A percentile compares a stretch with the other conserved stretches of the same genome.
These are phyloP conservation scores for Microtus ochrogaster DNA, from an alignment of 2,113 vertebrate species.

Conservation along the genomic window DNA sequence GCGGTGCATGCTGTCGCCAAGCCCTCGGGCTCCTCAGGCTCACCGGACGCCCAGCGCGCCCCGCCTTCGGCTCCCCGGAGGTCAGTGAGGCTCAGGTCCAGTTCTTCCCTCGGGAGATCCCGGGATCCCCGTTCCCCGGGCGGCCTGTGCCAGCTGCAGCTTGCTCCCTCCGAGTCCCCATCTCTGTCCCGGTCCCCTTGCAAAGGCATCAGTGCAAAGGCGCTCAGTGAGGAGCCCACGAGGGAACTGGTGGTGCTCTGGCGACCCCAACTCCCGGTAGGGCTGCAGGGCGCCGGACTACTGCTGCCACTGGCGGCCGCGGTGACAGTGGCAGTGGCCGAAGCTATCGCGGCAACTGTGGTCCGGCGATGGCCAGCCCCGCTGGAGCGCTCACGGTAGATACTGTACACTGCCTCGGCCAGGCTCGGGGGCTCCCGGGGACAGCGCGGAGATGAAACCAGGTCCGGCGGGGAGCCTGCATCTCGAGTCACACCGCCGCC, in stretches of 20 bases:
- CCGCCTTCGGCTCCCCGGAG: conserved; percentile 77
- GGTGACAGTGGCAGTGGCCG: conserved; percentile 17
- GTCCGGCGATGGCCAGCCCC: conserved; percentile 21
- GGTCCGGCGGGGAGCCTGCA: conserved; percentile 84
- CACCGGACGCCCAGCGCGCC: conserved; percentile 67
- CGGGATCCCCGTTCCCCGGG: conserved; percentile 78
- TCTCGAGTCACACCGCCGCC: conserved; percentile 33
- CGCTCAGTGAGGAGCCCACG: conserved; percentile 92
- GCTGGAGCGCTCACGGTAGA: conserved; percentile 89
- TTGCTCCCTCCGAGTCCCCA: conserved; percentile 28
- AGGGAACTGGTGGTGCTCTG: conserved; percentile 91
- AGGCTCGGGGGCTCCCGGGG: conserved; percentile 86
- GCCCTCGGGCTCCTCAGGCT: not conserved
- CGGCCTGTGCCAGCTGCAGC: conserved; percentile 75
- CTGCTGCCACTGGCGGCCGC: conserved; percentile 44
- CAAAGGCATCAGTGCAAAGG: conserved; percentile 92
- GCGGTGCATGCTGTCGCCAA: not conserved
- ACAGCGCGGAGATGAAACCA: conserved; percentile 78
- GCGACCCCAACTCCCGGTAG: conserved; percentile 76
- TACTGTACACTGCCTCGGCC: conserved; percentile 94
- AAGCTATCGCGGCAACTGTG: conserved; percentile 25
- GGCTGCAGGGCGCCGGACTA: conserved; percentile 82
- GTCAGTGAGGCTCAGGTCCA: conserved; percentile 84
- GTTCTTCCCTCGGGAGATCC: conserved; percentile 82
- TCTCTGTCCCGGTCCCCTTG: conserved; percentile 87